These are phyloP conservation scores for Oreochromis tanganicae DNA, from an alignment of 2,113 vertebrate species.

Conservation along the genomic window DNA sequence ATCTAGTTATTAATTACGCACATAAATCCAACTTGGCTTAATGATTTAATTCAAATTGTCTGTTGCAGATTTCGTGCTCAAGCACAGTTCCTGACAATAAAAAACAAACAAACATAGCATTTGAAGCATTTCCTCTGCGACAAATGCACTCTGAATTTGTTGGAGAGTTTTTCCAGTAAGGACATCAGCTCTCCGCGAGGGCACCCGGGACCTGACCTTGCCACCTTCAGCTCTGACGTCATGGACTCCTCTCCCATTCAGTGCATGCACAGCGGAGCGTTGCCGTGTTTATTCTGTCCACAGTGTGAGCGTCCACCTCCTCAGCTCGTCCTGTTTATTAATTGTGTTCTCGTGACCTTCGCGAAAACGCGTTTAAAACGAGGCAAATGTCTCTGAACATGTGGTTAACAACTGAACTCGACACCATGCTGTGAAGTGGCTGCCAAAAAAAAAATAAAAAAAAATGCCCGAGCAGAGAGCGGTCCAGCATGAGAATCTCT, in stretches of 20 bases:
- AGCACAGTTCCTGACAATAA: background rate
- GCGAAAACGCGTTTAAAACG: background rate
- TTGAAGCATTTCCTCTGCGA: background rate
- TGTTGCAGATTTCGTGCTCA: background rate
- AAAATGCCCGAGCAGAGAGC: background rate
- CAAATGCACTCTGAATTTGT: background rate
- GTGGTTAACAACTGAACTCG: constrained; percentile 36
- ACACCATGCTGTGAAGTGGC: constrained; percentile 45
- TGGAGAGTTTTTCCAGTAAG: background rate
- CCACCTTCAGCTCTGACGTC: constrained; percentile 7
- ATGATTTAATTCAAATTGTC: background rate
- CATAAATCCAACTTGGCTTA: background rate
- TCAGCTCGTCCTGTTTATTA: background rate
- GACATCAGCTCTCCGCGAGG: background rate
- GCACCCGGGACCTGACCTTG: background rate
- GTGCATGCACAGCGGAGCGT: background rate
- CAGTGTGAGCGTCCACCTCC: background rate
- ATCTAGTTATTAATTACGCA: background rate
- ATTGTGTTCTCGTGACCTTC: background rate
- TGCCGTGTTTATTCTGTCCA: background rate
- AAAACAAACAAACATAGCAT: background rate
- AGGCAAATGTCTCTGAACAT: constrained; percentile 25
- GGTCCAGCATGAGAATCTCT: constrained; percentile 52
- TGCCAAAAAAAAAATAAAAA: constrained; percentile 5
- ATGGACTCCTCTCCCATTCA: constrained; percentile 20